These are phyloP conservation scores for Phanerotoma sp. DNA, from an alignment of 2,888 invertebrate genomes.

Conservation along the genomic window DNA sequence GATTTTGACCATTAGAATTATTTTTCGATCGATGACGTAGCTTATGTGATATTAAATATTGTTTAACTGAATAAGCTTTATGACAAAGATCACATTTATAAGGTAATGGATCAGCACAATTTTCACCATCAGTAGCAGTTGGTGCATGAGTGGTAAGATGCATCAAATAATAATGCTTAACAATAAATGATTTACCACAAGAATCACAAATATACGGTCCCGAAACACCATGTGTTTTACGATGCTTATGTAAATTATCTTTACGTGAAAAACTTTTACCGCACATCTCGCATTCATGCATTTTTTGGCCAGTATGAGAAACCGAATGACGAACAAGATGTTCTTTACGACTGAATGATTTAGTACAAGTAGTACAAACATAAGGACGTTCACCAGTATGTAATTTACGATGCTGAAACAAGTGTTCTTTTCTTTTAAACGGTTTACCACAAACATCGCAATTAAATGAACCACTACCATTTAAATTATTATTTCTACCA, in stretches of 20 bases:
- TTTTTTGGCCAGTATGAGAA: slow-evolving; percentile 69
- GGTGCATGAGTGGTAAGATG: slow-evolving; percentile 62
- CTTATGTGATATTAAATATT: slow-evolving; percentile 66
- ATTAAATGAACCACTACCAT: slow-evolving; percentile 47
- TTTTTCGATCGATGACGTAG: slow-evolving; percentile 61
- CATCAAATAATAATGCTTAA: slow-evolving; percentile 68
- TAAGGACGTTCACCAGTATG: slow-evolving; percentile 70
- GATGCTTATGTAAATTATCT: slow-evolving; percentile 64
- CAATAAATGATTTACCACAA: slow-evolving; percentile 68
- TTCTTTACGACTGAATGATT: slow-evolving; percentile 70
- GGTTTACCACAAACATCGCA: slow-evolving; percentile 66
- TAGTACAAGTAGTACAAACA: slow-evolving; percentile 66
- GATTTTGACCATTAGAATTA: slow-evolving; percentile 52
- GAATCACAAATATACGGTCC: slow-evolving; percentile 66
- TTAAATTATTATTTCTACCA: slow-evolving; percentile 25
- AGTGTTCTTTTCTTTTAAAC: slow-evolving; percentile 70
- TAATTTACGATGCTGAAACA: slow-evolving; percentile 68
- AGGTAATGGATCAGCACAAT: slow-evolving; percentile 52
- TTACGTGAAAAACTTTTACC: slow-evolving; percentile 62
- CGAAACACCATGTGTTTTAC: slow-evolving; percentile 63
- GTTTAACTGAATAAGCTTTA: slow-evolving; percentile 63
- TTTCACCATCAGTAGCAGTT: slow-evolving; percentile 41
- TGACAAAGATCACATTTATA: slow-evolving; percentile 65
- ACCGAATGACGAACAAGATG: slow-evolving; percentile 68
- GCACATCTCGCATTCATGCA: slow-evolving; percentile 66